Evolutionary conservation across 2,113 vertebrate species (phyloP).

Genomic region (Symphodus melops): DNA sequence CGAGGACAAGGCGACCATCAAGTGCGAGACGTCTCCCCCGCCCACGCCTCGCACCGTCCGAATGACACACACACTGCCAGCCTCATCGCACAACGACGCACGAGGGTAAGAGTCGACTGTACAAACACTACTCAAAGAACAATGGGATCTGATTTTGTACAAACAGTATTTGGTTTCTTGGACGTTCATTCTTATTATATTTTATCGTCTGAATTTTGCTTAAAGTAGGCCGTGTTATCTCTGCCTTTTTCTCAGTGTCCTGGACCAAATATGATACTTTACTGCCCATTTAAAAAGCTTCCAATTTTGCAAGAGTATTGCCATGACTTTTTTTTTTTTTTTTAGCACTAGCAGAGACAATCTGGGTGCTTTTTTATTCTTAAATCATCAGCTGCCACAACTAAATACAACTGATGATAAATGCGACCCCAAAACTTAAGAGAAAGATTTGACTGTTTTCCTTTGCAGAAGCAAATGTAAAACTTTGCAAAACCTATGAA

Average conservation of each 20-base stretch:
- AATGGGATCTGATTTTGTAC: background rate
- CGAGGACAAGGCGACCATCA: slow-evolving; percentile 99
- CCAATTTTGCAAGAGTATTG: background rate
- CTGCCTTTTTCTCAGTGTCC: slow-evolving; percentile 1
- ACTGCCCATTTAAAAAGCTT: background rate
- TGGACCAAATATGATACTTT: slow-evolving; percentile 21
- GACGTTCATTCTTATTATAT: background rate
- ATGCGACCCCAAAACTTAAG: too few relatives aligned
- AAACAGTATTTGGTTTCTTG: background rate
- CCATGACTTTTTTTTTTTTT: background rate
- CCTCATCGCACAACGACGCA: slow-evolving; percentile 95
- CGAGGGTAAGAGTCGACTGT: slow-evolving; percentile 85
- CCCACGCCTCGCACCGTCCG: slow-evolving; percentile 93
- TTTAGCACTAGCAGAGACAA: background rate
- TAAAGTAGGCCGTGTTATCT: background rate
- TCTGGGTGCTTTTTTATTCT: slow-evolving; percentile 9
- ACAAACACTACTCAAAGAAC: background rate
- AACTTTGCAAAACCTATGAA: too few relatives aligned
- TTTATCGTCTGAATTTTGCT: background rate
- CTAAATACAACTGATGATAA: background rate
- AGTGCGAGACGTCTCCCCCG: slow-evolving; percentile 98
- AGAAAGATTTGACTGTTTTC: too few relatives aligned
- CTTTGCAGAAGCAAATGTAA: too few relatives aligned
- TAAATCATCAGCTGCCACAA: background rate
- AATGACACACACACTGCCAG: slow-evolving; percentile 97